Evolutionary conservation across 1,140 invertebrate species (phyloP), one percentile per base, ranked within the genome.

Genomic region (Dryas iulia): DNA sequence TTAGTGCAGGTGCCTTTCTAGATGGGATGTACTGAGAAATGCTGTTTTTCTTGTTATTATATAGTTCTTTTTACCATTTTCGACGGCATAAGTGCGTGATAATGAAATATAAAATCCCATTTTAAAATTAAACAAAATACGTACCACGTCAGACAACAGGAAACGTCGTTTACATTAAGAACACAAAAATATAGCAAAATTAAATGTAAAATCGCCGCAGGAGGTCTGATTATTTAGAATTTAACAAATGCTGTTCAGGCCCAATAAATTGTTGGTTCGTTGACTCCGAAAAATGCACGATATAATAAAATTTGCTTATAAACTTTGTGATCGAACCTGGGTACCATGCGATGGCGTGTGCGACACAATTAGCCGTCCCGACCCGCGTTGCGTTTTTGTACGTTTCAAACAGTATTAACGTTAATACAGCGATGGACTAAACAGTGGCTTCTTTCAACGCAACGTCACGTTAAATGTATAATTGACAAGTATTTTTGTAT

Each of bases 311-410:
- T 76, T 85, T 82, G 78, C 82, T 81, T 77, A 74, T 82, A 82
- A 85, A 84, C 71, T 86, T 84, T 79, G 72, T 47, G 73, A 28
- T 65, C 52, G 66, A 64, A 52, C 54, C 33, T 21, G 66, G 66
- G 53, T 73, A 71, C 81, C 81, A 77, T 74, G 75, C 81, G 76
- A 84, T 86, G 78, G 85, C 86, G 87, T 88, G 87, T 78, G 84
- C 78, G 69, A 77, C 79, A 86, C 87, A 90, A 90, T 90, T 90
- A 90, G 84, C 76, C 74, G 82, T 76, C 74, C 75, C 78, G 64
- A 52, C 58, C 61, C 31, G 59, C 76, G 78, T 79, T 79, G 80
- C 76, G 78, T 88, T 90, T 90, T 88, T 90, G 80, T 84, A 74
- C 81, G 76, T 74, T 87, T 80, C 81, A 81, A 82, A 78, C 81